These are phyloP conservation scores for Agonopterix heracliana DNA, from an alignment of 2,888 invertebrate species.

Conservation along the genomic window DNA sequence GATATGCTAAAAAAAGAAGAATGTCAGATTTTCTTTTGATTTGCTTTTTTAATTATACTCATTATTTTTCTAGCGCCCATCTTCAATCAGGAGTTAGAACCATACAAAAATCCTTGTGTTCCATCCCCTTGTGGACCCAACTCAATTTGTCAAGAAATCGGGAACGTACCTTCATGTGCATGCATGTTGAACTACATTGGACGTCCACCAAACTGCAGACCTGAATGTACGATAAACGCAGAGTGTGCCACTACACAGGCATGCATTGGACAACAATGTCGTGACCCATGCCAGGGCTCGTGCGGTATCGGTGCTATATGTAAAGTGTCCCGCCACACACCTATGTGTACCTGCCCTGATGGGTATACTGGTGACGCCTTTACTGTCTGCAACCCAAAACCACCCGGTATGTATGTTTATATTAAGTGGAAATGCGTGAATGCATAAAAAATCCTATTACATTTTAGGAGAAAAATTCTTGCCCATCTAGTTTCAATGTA, in stretches of 20 bases:
- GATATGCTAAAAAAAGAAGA: too few species aligned
- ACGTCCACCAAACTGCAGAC: conserved; percentile 79
- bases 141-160: conserved; percentile 77
- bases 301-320: conserved; percentile 80
- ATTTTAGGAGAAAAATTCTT: background rate
- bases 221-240: conserved; percentile 82
- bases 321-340: conserved; percentile 81
- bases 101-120: conserved; percentile 71
- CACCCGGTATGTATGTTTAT: conserved; percentile 41
- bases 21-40: background rate
- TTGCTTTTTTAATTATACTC: background rate
- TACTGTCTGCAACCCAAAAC: conserved; percentile 65
- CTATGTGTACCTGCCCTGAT: conserved; percentile 83
- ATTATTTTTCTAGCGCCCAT: conserved; percentile 51
- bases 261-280: conserved; percentile 83
- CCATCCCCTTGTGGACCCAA: conserved; percentile 84
- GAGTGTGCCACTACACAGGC: conserved; percentile 82
- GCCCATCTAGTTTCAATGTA: background rate
- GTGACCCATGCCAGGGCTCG: conserved; percentile 82
- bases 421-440: background rate
- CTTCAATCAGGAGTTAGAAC: conserved; percentile 62
- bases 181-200: conserved; percentile 79
- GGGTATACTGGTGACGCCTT: conserved; percentile 82
- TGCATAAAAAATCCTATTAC: background rate
- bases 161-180: conserved; percentile 78